phyloP scores from a whole-genome alignment of 2,888 invertebrate genomes.

The Belgica antarctica region DNA sequence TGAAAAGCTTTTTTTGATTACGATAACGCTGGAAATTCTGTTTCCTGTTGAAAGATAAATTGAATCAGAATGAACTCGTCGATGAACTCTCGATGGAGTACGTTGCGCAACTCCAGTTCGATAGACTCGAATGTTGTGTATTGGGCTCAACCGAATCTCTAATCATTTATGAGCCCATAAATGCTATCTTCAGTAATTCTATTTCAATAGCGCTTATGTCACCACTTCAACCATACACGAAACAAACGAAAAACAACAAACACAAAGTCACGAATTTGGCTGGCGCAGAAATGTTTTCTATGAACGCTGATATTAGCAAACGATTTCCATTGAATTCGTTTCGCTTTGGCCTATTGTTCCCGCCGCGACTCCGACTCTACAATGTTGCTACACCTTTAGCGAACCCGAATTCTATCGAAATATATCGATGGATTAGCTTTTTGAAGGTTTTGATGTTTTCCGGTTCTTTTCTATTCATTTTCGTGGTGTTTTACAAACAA shows the following conservation, averaged over 20 bases:
- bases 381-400: background rate
- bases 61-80: background rate
- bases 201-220: slow-evolving; percentile 13
- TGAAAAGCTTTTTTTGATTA: background rate
- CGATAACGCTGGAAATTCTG: background rate
- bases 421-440: slow-evolving; percentile 6
- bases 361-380: background rate
- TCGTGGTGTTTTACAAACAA: background rate
- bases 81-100: background rate
- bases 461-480: no score
- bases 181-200: slow-evolving; percentile 1
- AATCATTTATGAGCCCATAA: background rate
- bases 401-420: background rate
- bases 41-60: slow-evolving; percentile 3
- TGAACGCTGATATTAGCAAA: background rate
- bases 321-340: slow-evolving; percentile 27
- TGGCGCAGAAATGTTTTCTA: background rate
- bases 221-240: slow-evolving; percentile 22
- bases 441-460: background rate
- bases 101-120: background rate
- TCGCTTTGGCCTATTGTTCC: background rate
- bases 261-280: background rate
- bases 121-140: no score
- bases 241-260: slow-evolving; percentile 6
- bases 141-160: background rate